These are phyloP conservation scores for Tetramorium simillimum DNA, from an alignment of 1,140 invertebrate genomes.

Conservation along the genomic window DNA sequence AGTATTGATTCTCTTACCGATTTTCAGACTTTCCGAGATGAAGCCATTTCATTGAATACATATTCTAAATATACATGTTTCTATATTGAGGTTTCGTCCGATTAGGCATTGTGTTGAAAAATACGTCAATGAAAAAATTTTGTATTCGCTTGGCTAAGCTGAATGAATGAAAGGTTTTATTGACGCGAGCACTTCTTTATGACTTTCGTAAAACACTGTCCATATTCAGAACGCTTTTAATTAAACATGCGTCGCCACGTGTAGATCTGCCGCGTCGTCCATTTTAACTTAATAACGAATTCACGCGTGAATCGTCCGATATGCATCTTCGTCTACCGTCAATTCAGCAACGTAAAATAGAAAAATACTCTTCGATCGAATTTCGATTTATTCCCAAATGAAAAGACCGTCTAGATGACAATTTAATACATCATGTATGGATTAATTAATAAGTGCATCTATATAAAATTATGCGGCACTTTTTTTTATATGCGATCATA, in stretches of 20 bases:
- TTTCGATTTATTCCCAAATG: constrained; percentile 16
- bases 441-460: not conserved
- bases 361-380: constrained; percentile 4
- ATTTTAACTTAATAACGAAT: constrained; percentile 47
- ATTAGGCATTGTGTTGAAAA: not conserved
- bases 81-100: constrained; percentile 11
- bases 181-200: constrained; percentile 28
- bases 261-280: not conserved
- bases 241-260: constrained; percentile 20
- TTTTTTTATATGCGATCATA: not conserved
- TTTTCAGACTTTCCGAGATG: no score
- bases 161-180: constrained; percentile 20
- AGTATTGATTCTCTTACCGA: no score
- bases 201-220: constrained; percentile 36
- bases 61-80: not conserved
- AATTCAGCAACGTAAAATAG: not conserved
- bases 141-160: constrained; percentile 26
- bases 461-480: not conserved
- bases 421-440: not conserved
- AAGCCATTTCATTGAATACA: no score
- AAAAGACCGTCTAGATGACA: not conserved
- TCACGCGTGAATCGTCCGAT: constrained; percentile 30
- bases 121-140: constrained; percentile 30
- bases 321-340: not conserved
- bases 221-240: constrained; percentile 49